phyloP scores from a whole-genome alignment of 2,113 vertebrate genomes.

The Equus quagga region DNA sequence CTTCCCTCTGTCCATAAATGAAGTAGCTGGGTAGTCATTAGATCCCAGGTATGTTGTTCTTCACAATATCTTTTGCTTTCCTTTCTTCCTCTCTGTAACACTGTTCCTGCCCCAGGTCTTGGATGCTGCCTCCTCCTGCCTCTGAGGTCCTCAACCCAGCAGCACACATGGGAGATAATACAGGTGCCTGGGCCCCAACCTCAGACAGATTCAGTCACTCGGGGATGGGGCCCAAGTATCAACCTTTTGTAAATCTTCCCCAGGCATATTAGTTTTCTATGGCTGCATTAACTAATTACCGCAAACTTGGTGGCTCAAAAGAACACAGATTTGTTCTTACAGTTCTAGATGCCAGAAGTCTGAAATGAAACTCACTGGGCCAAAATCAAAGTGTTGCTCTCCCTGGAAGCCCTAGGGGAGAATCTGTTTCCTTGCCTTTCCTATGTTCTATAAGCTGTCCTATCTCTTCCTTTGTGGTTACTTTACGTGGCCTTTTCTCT shows the following conservation, averaged over 20 bases:
- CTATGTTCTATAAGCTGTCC: background rate
- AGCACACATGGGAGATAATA: background rate
- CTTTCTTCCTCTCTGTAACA: background rate
- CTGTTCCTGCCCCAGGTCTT: background rate
- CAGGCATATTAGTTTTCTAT: background rate
- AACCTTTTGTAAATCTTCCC: background rate
- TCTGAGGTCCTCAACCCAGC: background rate
- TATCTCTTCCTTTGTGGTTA: background rate
- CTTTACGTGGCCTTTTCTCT: background rate
- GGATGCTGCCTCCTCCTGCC: background rate
- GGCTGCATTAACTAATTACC: background rate
- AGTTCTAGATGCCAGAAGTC: background rate
- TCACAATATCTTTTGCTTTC: background rate
- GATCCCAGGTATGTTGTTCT: background rate
- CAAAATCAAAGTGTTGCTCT: background rate
- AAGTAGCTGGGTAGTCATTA: background rate
- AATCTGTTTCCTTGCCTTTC: background rate
- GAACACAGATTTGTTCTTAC: background rate
- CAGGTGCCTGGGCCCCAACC: background rate
- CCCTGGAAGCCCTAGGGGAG: background rate
- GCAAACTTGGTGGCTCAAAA: background rate
- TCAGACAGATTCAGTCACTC: background rate
- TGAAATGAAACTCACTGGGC: background rate
- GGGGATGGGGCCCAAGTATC: background rate
- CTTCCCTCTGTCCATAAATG: background rate